phyloP scores from a whole-genome alignment of 2,797 vertebrate genomes.

The Crocodylus rhombifer region DNA sequence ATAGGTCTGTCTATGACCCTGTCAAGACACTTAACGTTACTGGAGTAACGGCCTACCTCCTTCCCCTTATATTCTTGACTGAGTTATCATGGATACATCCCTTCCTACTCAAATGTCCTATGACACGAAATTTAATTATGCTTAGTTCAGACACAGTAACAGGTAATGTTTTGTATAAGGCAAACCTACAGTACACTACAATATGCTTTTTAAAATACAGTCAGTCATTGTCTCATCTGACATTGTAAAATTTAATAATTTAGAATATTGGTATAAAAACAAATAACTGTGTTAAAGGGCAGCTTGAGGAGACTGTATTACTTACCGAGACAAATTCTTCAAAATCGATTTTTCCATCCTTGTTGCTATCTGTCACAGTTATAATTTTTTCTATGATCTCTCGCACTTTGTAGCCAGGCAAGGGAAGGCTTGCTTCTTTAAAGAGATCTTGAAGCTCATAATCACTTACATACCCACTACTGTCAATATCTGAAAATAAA shows the following conservation, averaged over 20 bases:
- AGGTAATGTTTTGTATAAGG: neutral
- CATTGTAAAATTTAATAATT: neutral
- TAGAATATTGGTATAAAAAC: neutral
- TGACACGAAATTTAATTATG: neutral
- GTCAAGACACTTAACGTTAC: neutral
- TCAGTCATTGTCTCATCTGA: neutral
- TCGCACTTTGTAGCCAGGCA: conserved; percentile 94
- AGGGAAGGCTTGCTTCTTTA: conserved; percentile 92
- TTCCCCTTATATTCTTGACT: neutral
- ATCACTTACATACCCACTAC: conserved; percentile 94
- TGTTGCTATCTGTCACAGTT: conserved; percentile 89
- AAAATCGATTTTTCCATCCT: conserved; percentile 96
- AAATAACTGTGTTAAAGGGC: neutral
- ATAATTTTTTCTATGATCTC: conserved; percentile 94
- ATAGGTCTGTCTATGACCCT: neutral
- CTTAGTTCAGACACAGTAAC: neutral
- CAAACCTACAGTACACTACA: neutral
- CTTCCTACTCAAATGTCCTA: neutral
- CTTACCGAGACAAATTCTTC: conserved; percentile 96
- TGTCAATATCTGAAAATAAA: conserved; percentile 90
- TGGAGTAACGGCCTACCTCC: neutral
- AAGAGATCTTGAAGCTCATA: conserved; percentile 98
- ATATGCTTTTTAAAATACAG: neutral
- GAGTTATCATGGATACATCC: neutral
- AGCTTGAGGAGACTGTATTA: neutral